Conservation (phyloP, 2,113 vertebrate genomes). For the Cinclus cinclus region DNA sequence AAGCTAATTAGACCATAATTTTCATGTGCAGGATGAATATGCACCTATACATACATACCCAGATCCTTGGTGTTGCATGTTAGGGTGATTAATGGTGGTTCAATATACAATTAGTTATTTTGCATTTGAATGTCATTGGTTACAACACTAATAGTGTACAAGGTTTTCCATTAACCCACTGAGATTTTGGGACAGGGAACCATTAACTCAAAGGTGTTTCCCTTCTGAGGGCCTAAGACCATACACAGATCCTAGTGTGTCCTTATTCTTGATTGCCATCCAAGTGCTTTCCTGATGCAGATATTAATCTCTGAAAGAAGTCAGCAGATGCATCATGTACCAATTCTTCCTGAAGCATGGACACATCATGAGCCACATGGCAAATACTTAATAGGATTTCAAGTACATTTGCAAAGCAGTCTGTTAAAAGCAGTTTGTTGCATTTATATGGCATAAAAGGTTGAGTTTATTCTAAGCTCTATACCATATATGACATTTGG, state of each 20-base stretch:
- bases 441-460: conserved; percentile 31
- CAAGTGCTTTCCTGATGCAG: neutral
- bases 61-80: neutral
- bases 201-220: neutral
- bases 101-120: neutral
- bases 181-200: neutral
- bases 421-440: neutral
- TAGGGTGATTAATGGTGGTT: neutral
- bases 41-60: neutral
- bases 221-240: neutral
- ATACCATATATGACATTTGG: neutral
- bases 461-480: conserved; percentile 22
- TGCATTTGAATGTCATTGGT: neutral
- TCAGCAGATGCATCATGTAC: neutral
- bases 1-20: neutral
- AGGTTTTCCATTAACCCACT: neutral
- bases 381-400: neutral
- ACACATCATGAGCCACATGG: neutral
- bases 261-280: neutral
- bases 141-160: neutral
- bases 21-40: neutral
- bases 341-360: neutral
- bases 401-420: neutral
- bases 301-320: neutral
- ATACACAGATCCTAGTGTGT: neutral